Percentiles rank a stretch among this genome's conserved stretches.
These are phyloP conservation scores for Agrilus biguttatus DNA, from an alignment of 2,888 invertebrate genomes.

Conservation along the genomic window DNA sequence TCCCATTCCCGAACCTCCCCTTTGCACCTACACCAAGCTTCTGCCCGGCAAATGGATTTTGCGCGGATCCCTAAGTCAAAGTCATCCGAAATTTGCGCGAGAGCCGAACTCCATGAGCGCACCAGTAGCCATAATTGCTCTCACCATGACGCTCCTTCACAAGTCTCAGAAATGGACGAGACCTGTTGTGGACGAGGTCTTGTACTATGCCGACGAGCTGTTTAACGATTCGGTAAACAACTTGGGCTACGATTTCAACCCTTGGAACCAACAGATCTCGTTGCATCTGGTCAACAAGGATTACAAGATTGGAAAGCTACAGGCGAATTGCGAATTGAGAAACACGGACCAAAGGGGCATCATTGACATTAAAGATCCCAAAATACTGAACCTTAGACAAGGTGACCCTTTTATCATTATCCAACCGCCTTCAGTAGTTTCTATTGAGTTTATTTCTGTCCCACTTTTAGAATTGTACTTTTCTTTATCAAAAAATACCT, in stretches of 20 bases:
- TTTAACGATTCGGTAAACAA: slow-evolving; percentile 34
- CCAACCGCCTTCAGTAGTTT: background rate
- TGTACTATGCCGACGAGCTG: slow-evolving; percentile 36
- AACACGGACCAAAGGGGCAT: slow-evolving; percentile 33
- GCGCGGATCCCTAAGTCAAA: slow-evolving; percentile 34
- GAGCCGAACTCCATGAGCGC: slow-evolving; percentile 38
- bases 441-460: background rate
- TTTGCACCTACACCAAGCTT: slow-evolving; percentile 9
- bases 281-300: slow-evolving; percentile 28
- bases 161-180: slow-evolving; percentile 44
- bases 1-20: background rate
- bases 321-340: slow-evolving; percentile 31
- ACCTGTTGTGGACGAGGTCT: slow-evolving; percentile 40
- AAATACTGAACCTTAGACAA: slow-evolving; percentile 26
- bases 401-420: slow-evolving; percentile 20
- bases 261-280: slow-evolving; percentile 40
- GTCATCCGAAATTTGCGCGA: slow-evolving; percentile 36
- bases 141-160: slow-evolving; percentile 44
- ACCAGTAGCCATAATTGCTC: slow-evolving; percentile 39
- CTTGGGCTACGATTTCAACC: slow-evolving; percentile 39
- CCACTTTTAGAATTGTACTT: background rate
- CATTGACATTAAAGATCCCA: slow-evolving; percentile 33
- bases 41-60: slow-evolving; percentile 25
- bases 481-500: background rate
- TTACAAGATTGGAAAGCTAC: slow-evolving; percentile 31